Base-by-base conservation (phyloP, 2,113 vertebrate genomes). In the Sinosuthora webbiana region DNA sequence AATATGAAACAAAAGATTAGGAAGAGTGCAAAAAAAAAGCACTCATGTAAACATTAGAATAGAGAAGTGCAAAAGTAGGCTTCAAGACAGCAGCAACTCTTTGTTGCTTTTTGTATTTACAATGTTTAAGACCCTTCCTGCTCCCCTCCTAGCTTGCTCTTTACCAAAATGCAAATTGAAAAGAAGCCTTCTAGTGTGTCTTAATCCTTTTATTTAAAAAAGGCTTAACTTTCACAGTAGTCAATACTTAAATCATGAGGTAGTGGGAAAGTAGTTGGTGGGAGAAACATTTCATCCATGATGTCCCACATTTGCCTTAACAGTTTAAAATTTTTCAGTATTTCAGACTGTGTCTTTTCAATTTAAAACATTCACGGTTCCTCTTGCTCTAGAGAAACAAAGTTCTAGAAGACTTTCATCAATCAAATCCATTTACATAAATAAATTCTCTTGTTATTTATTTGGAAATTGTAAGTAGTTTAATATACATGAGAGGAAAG, bases 101-200 rank as follows among this genome's bases (percentile, higher is more conserved):
- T 52, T 55, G 4, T 47, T 73, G 70, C 27, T 83, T 77, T 85
- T 37, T 6, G 1, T 39, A 22, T 45, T 87, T 82, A 16, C 6
- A 15, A 2, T 13, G 2, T 56, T 83, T 74, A 59, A 44, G 8
- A 44, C 2, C n/a, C 7, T 39, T 92, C 13, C 19, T 85, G 7
- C 6, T 50, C 22, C 11, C 1, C 7, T 60, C 15, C 28, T 60
- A 11, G 10, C 2, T 2, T 0, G 3, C 3, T 70, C 4, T 76
- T 73, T 55, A 71, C 7, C 10, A 71, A 83, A 88, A 73, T 18
- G 8, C 8, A 57, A 44, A 76, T 19, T 71, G 20, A 50, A 84
- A 65, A 67, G 33, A 84, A 82, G 13, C 5, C 10, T n/a, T 52
- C 27, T 33, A 21, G 6, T 37, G 21, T 27, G 5, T 60, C 23